Evolutionary conservation across 2,797 vertebrate species (phyloP).

Genomic region (Neosilurus hyrtlii): DNA sequence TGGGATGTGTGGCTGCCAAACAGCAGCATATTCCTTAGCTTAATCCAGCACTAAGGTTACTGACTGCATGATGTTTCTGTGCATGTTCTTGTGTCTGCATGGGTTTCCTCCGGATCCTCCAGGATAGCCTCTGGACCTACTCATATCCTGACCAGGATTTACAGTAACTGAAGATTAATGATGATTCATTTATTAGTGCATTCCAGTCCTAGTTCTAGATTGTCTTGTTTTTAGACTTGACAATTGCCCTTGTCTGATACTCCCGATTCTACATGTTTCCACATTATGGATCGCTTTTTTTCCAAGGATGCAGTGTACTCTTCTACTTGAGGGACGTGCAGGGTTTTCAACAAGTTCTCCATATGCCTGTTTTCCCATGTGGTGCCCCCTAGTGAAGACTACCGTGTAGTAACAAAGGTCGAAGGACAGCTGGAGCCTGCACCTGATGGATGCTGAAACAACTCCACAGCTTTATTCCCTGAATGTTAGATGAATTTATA

Average conservation of each 20-base stretch:
- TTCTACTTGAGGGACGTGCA: background rate
- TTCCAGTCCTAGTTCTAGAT: background rate
- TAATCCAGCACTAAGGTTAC: background rate
- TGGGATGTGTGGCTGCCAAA: background rate
- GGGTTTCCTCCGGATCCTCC: background rate
- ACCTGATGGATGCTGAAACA: conserved; percentile 39
- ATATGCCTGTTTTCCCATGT: conserved; percentile 12
- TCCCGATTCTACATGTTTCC: background rate
- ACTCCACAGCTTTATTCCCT: conserved; percentile 15
- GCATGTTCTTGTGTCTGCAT: background rate
- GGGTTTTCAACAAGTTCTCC: background rate
- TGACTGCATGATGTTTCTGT: background rate
- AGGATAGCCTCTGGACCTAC: background rate
- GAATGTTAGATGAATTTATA: conserved; percentile 52
- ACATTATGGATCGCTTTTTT: background rate
- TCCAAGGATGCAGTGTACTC: background rate
- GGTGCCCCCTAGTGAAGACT: conserved; percentile 51
- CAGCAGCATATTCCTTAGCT: background rate
- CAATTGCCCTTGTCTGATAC: background rate
- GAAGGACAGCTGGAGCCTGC: conserved; percentile 32
- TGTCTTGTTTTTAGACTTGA: background rate
- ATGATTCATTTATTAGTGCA: background rate
- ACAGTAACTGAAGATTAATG: background rate
- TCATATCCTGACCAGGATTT: background rate
- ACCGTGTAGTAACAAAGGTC: background rate